Percentiles rank a stretch among this genome's conserved stretches.
phyloP scores from a whole-genome alignment of 1,140 invertebrate species.

The Arctopsyche grandis region DNA sequence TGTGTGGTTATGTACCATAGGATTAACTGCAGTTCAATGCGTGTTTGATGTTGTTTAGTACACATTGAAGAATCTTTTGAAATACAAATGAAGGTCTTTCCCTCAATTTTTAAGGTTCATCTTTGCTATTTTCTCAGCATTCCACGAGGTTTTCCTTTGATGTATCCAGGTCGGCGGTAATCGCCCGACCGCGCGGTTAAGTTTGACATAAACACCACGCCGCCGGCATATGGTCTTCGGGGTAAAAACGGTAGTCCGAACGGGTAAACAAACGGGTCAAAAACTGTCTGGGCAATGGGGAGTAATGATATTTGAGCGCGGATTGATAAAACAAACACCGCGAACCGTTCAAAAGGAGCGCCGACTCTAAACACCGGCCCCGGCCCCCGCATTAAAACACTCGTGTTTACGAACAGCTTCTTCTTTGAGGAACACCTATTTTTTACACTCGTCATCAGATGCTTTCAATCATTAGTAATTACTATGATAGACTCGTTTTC shows the following conservation, averaged over 20 bases:
- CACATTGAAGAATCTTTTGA: no score
- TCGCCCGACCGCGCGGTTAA: conserved; percentile 6
- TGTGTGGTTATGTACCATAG: no score
- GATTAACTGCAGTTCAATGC: no score
- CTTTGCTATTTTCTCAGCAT: no score
- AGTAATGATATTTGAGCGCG: conserved; percentile 41
- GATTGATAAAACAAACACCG: conserved; percentile 49
- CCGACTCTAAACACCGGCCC: conserved; percentile 47
- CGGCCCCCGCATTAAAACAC: conserved; percentile 49
- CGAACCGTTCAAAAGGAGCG: conserved; percentile 45
- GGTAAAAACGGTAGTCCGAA: conserved; percentile 41
- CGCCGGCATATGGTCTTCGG: conserved; percentile 34
- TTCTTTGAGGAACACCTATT: conserved; percentile 50
- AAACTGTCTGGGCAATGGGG: conserved; percentile 8
- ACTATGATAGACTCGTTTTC: no score
- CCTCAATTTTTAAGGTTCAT: no score
- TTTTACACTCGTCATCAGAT: neutral
- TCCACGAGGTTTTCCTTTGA: neutral
- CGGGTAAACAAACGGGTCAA: conserved; percentile 34
- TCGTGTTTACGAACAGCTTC: conserved; percentile 47
- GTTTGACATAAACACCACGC: conserved; percentile 44
- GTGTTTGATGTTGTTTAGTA: no score
- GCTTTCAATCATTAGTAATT: neutral
- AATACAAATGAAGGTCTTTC: no score
- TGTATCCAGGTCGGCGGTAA: neutral